Evolutionary conservation across 1,140 invertebrate genomes (phyloP), one percentile per base, ranked within the genome.

Genomic region (Helicoverpa armigera): DNA sequence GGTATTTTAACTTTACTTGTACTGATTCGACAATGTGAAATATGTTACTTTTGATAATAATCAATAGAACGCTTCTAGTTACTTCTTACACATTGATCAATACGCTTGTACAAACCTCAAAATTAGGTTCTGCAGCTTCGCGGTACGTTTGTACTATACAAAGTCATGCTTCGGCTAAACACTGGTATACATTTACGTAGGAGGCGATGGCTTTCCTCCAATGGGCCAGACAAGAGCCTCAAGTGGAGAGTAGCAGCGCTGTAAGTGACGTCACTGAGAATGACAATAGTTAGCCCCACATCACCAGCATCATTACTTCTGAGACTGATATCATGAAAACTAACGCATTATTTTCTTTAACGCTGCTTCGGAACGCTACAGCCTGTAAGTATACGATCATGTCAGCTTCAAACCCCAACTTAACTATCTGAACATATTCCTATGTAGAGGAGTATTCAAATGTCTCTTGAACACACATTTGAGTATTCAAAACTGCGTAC

Each of bases 121-220:
- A 13, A 53, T 2, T 54, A 77, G 75, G 75, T 77, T 65, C 51
- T 78, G 76, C 76, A 79, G 63, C 76, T 79, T 70, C 53, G 76
- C 63, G 76, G 18, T 77, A 65, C 29, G 29, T 67, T 65, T 53
- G 9, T 75, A 50, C 11, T 14, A 14, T 74, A 61, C 10, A 54
- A 78, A 35, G 53, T 81, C 82, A 84, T 82, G 92, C 91, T 94
- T 94, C 72, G 87, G 91, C 90, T 90, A 88, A 89, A 88, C 86
- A 85, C 84, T 87, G 80, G 73, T 91, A 81, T 89, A 87, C 85
- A 91, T 92, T 89, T 89, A 90, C 84, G 60, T 94, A 95, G 94
- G 94, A 95, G 94, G 92, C 94, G 92, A 89, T 95, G 88, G 90
- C 94, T 90, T 92, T 95, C 84, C 89, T 93, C 86, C 88, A 94